Evolutionary conservation across 1,140 invertebrate genomes (phyloP).

Genomic region (Halesus radiatus): DNA sequence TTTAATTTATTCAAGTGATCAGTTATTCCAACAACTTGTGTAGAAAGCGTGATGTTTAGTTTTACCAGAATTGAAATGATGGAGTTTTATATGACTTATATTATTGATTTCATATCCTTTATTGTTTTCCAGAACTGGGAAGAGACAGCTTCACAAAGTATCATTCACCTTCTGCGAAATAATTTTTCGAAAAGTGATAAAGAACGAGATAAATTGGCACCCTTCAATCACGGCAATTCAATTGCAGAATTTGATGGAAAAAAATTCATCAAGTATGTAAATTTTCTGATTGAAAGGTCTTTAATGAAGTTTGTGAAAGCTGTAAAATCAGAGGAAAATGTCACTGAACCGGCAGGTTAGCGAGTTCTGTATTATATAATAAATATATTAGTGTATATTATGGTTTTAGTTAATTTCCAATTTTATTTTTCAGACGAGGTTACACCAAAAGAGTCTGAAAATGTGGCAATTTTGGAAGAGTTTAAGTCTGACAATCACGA

Average conservation of each 20-base stretch:
- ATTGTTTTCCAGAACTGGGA: conserved; percentile 72
- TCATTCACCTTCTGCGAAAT: conserved; percentile 71
- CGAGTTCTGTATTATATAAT: background rate
- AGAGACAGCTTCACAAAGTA: conserved; percentile 70
- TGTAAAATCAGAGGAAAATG: background rate
- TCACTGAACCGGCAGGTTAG: background rate
- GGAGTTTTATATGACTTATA: background rate
- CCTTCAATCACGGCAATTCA: conserved; percentile 33
- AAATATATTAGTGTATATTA: background rate
- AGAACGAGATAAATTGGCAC: conserved; percentile 59
- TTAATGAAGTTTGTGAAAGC: conserved; percentile 35
- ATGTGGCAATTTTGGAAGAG: conserved; percentile 28
- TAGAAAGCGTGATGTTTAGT: too few species aligned
- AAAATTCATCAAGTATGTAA: conserved; percentile 45
- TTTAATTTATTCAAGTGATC: too few species aligned
- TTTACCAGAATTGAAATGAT: background rate
- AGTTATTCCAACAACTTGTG: too few species aligned
- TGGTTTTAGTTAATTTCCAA: background rate
- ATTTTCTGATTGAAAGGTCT: conserved; percentile 41
- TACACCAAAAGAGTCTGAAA: background rate
- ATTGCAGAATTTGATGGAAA: conserved; percentile 45
- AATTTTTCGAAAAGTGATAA: conserved; percentile 67
- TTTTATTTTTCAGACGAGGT: conserved; percentile 16
- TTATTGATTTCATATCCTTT: background rate
- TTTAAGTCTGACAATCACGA: background rate